Percentiles rank a stretch among this genome's conserved stretches.
Evolutionary conservation across 2,797 vertebrate species (phyloP).

Genomic region (Macropodus opercularis): DNA sequence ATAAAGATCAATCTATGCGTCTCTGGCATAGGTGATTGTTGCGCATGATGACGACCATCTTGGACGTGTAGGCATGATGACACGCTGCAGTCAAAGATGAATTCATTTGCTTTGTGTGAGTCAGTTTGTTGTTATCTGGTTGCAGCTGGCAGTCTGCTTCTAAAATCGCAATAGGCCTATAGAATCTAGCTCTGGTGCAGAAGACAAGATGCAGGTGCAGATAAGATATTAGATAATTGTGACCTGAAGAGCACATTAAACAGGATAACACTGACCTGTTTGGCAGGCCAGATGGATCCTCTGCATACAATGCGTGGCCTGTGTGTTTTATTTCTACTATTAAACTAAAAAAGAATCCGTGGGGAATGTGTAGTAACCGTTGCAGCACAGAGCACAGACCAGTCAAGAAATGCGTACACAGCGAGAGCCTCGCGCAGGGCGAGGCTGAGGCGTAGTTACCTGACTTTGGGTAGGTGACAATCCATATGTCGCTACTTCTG

Average conservation of each 20-base stretch:
- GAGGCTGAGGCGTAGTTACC: conserved; percentile 75
- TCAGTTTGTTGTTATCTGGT: conserved; percentile 6
- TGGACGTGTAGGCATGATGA: background rate
- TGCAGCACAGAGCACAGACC: conserved; percentile 2
- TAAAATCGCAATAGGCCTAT: conserved; percentile 24
- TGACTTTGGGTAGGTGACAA: conserved; percentile 97
- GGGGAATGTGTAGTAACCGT: conserved; percentile 3
- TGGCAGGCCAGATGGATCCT: background rate
- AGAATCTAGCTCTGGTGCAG: conserved; percentile 5
- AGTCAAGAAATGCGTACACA: background rate
- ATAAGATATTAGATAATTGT: background rate
- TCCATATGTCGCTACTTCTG: conserved; percentile 96
- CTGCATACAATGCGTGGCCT: background rate
- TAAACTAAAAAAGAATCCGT: conserved; percentile 31
- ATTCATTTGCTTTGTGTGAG: background rate
- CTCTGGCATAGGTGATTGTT: background rate
- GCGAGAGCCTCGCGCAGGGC: background rate
- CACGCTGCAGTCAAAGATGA: background rate
- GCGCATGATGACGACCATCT: background rate
- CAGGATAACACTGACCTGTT: background rate
- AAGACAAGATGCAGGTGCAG: background rate
- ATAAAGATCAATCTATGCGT: conserved; percentile 16
- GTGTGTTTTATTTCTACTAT: background rate
- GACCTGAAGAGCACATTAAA: background rate
- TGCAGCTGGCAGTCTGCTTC: background rate